Evolutionary conservation across 2,113 vertebrate species (phyloP), one percentile per base, ranked within the genome.

Genomic region (Aphyosemion australe): DNA sequence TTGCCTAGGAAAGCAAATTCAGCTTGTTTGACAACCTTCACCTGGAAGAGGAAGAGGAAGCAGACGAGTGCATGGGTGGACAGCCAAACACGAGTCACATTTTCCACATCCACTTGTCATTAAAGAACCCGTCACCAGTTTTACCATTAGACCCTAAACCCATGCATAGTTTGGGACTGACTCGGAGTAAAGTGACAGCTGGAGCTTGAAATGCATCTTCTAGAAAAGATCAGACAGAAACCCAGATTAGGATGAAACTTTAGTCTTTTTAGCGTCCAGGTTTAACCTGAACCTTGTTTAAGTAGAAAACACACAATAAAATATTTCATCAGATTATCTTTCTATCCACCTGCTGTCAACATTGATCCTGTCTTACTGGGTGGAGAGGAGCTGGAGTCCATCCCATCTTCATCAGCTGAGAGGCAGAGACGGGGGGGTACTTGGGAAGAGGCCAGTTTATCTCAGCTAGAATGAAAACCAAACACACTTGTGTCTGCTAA

Each of bases 1-100:
- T 21, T 48, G 32, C 49, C 12, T 53, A 15, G 49, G 58, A 69
- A 60, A 66, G 19, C 16, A 63, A 12, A 31, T 65, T 65, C 61
- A n/a, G 19, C 59, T 66, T 69, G 55, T 77, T 72, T 69, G 42
- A 39, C 20, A 41, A 31, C 46, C 18, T 9, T 54, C 26, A 55
- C 46, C 11, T 41, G 21, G 51, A 65, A 63, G 20, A 66, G 67
- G n/a, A 19, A 16, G 45, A 8, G 58, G 46, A 43, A 63, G 47
- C 18, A 21, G 43, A 66, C 14, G 42, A 41, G 58, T 71, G 53
- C 48, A 64, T 31, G 57, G 48, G 16, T 52, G n/a, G 61, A 57
- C 15, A 42, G 34, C 39, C 18, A 54, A 48, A 72, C 61, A 6
- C 21, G 46, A 19, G 8, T 61, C 53, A 20, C 50, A 49, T 68